A percentile compares a stretch with the other conserved stretches of the same genome.
Evolutionary conservation across 2,113 vertebrate genomes (phyloP).

Genomic region (Spermophilus dauricus): DNA sequence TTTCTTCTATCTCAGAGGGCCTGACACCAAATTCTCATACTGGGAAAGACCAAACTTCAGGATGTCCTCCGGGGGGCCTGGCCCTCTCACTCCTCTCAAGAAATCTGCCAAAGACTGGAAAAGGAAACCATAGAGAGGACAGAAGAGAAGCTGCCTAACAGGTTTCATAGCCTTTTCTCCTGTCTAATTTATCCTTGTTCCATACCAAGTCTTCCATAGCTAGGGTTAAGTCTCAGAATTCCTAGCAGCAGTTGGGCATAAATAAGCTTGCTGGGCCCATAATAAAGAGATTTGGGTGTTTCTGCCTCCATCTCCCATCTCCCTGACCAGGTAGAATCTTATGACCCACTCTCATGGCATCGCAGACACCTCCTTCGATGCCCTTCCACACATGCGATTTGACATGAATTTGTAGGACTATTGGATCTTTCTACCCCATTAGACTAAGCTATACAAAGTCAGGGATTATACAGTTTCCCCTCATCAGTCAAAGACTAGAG

Average conservation of each 20-base stretch:
- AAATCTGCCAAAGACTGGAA: not conserved
- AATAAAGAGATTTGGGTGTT: too few relatives aligned
- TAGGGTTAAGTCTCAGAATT: not conserved
- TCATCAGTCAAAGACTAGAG: not conserved
- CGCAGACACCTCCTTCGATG: accelerated
- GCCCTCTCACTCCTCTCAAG: not conserved
- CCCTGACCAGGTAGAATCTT: not conserved
- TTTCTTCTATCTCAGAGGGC: not conserved
- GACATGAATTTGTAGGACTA: not conserved
- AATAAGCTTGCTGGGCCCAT: not conserved
- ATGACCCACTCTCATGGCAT: too few relatives aligned
- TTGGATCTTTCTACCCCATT: slow-evolving; percentile 11
- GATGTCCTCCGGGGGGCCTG: not conserved
- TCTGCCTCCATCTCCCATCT: not conserved
- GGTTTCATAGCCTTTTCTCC: too few relatives aligned
- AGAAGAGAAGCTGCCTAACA: not conserved
- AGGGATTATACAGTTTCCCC: not conserved
- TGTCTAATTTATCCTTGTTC: not conserved
- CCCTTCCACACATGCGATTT: not conserved
- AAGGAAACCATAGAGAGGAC: not conserved
- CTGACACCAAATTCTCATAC: not conserved
- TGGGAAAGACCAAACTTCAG: not conserved
- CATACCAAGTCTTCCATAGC: not conserved
- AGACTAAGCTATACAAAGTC: not conserved
- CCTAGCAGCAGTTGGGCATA: not conserved